Evolutionary conservation across 23 tunicate species (phyloP), one percentile per base, ranked within the genome.

Genomic region (Halocynthia roretzi): DNA sequence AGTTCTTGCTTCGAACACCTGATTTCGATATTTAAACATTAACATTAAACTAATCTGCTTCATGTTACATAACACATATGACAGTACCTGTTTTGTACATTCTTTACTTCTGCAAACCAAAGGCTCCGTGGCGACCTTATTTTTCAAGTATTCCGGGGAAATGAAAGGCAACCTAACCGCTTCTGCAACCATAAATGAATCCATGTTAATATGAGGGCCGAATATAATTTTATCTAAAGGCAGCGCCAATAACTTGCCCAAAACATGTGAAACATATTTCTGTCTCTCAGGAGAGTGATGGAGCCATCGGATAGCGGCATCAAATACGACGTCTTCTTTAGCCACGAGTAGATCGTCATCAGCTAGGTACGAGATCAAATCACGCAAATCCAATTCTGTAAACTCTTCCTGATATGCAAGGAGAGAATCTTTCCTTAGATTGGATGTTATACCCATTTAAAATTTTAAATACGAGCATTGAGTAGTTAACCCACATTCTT

Each of bases 281-380:
- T 80, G 79, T 10, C 56, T 19, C 14, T 70, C 78, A 40, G 62
- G 49, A 19, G 81, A 74, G 53, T 76, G 86, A 56, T 80, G 79
- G 56, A 90, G 70, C 97, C 97, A 90, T 52, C 82, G 60, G 70
- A 90, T 71, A 18, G 86, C 90, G 19, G 97, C 97, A 62, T 90
- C 97, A 67, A 60, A 90, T 9, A 90, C 87, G 14, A 84, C 40
- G 63, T 77, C 87, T 64, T 90, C 97, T 72, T 83, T 40, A 49
- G 55, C 23, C 7, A 90, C 90, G 22, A 77, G 55, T 50, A 90
- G 60, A 14, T 90, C 97, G 72, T 90, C 90, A 52, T 85, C 90
- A 31, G 66, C 66, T 21, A 90, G 77, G 63, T 90, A 90, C 11
- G 49, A 54, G 56, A 77, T 81, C 75, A 85, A 62, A 21, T 77